Base-by-base conservation (phyloP, 37 sponge, comb jelly and placozoan species). In the Crambe crambe region DNA sequence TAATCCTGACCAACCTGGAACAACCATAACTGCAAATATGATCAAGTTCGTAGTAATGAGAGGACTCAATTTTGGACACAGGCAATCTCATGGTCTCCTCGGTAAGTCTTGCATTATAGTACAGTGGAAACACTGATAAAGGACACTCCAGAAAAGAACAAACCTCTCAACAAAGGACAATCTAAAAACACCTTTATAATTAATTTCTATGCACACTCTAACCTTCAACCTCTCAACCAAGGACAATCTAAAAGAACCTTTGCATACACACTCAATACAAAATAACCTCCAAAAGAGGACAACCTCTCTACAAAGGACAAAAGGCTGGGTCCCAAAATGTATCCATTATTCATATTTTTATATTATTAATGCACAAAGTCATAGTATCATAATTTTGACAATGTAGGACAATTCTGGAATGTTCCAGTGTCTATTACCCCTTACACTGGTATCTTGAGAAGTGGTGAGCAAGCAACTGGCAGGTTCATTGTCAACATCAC, bases 321-420 rank as follows among this genome's bases (percentile, higher is more conserved):
- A n/a, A n/a, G n/a, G n/a, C n/a, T n/a, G n/a, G n/a, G n/a, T n/a
- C n/a, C n/a, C n/a, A n/a, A n/a, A n/a, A n/a, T n/a, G n/a, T n/a
- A n/a, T n/a, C 27, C 4, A 15, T 43, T 40, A 43, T 70, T 12
- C 8, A 23, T 43, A 26, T 65, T 65, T 65, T 65, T 26, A 18
- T 58, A 26, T 4, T 4, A 26, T 58, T 58, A 26, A 26, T 58
- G 3, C 4, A n/a, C n/a, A n/a, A n/a, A n/a, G n/a, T n/a, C n/a
- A n/a, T n/a, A n/a, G n/a, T n/a, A 2, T 12, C 25, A 26, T 12
- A 18, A 18, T 58, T 12, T 58, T 18, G 21, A 18, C 25, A 26
- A 6, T 73, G 8, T 73, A 92, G 93, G 89, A 73, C 93, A 92
- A 66, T 92, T 92, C 82, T 92, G 89, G 89, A 92, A 92, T 63